Base-by-base conservation (phyloP, 2,888 invertebrate species). In the Abrostola triplasia region DNA sequence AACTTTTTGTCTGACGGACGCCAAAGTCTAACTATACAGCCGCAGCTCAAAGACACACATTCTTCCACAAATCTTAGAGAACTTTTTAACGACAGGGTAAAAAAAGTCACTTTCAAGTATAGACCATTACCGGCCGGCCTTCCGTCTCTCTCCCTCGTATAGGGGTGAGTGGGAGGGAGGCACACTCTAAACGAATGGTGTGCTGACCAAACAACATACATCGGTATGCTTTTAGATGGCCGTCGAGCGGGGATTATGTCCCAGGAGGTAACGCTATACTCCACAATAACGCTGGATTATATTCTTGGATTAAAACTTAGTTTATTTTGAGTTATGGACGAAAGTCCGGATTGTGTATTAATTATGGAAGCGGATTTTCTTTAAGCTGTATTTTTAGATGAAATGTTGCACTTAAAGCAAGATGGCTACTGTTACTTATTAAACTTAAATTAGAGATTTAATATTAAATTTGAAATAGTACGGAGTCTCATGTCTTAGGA, bases 211-310 rank as follows among this genome's bases (percentile, higher is more conserved):
- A 84, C 81, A 83, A 73, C 77, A 76, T 82, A 89, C 89, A 89
- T 67, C 78, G 79, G 73, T 88, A 82, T 86, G 88, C 89, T 89
- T 88, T 89, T 87, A 89, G 84, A 76, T 67, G 70, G 65, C 70
- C 66, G 69, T 24, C 24, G 24, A 24, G 24, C 10, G 60, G 62
- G 84, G 82, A 85, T 86, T 86, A 84, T 75, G 64, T 50, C 66
- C 36, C 53, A 49, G 58, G 35, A 51, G 73, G 67, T 74, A 74
- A 74, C 77, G 61, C 41, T 12, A 11, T 56, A 61, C 67, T 49
- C 47, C 56, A 55, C 65, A 66, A 67, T 72, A 76, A 72, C 60
- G 38, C 50, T 37, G 73, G 60, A 76, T 76, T 72, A 72, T 66
- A 60, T 61, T 59, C 67, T 59, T 36, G 54, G 40, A 72, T 71